Conservation (phyloP, 2,888 invertebrate genomes). For the Pandemis cinnamomeana region DNA sequence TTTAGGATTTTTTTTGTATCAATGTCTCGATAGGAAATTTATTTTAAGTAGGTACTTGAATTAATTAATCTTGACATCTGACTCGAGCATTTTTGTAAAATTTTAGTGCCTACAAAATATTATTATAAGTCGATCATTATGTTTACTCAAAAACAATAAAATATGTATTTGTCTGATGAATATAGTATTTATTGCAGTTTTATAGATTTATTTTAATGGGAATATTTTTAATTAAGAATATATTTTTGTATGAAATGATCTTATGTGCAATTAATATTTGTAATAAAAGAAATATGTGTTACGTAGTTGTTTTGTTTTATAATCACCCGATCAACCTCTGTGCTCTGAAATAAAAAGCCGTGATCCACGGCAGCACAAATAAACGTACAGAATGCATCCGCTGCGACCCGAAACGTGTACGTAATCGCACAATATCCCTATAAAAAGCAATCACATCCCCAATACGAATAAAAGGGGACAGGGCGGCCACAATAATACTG, state of each 20-base stretch:
- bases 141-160: slow-evolving; percentile 18
- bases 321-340: background rate
- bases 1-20: slow-evolving; percentile 23
- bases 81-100: slow-evolving; percentile 25
- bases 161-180: slow-evolving; percentile 31
- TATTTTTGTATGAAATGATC: slow-evolving; percentile 83
- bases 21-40: slow-evolving; percentile 23
- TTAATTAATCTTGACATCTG: slow-evolving; percentile 39
- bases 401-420: slow-evolving; percentile 15
- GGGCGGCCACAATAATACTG: slow-evolving; percentile 34
- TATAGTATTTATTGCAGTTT: slow-evolving; percentile 58
- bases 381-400: background rate
- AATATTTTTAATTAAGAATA: slow-evolving; percentile 81
- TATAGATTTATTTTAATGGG: slow-evolving; percentile 77
- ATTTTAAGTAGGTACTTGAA: slow-evolving; percentile 39
- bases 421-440: slow-evolving; percentile 34
- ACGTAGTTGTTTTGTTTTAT: slow-evolving; percentile 54
- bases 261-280: slow-evolving; percentile 83
- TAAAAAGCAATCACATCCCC: slow-evolving; percentile 41
- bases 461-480: slow-evolving; percentile 38
- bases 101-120: slow-evolving; percentile 28
- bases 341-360: background rate
- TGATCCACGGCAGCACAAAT: background rate
- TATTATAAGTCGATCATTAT: slow-evolving; percentile 28
- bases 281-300: slow-evolving; percentile 81